Conservation (phyloP, 2,113 vertebrate genomes). For the Dinomys branickii region DNA sequence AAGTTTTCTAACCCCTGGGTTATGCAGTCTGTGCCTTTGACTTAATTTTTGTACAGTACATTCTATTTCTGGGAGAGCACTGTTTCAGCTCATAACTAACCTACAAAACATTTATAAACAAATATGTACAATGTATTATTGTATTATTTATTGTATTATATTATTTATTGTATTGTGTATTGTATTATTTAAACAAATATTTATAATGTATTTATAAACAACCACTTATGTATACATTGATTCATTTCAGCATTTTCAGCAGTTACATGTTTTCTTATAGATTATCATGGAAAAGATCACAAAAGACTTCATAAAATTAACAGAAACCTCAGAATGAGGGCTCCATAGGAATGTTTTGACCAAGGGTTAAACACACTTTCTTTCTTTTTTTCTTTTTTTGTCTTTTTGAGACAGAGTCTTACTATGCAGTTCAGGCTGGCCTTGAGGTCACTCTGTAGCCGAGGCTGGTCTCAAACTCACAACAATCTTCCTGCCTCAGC, state of each 20-base stretch:
- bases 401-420: too few species aligned
- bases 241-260: not conserved
- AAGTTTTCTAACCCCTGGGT: not conserved
- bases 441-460: too few species aligned
- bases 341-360: not conserved
- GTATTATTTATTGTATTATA: too few species aligned
- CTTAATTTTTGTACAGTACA: not conserved
- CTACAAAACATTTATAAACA: too few species aligned
- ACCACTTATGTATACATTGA: not conserved
- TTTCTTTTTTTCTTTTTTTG: too few species aligned
- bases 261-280: not conserved
- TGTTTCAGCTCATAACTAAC: not conserved
- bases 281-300: not conserved
- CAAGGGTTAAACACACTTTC: not conserved
- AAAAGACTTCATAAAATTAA: slow-evolving; percentile 10
- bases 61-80: not conserved
- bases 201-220: not conserved
- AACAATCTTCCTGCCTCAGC: too few species aligned
- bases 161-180: too few species aligned
- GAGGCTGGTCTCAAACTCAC: too few species aligned
- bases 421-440: too few species aligned
- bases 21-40: not conserved
- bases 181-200: too few species aligned
- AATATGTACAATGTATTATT: too few species aligned
- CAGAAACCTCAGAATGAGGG: not conserved